phyloP scores from a whole-genome alignment of 2,113 vertebrate species.

The Phyllostomus hastatus region DNA sequence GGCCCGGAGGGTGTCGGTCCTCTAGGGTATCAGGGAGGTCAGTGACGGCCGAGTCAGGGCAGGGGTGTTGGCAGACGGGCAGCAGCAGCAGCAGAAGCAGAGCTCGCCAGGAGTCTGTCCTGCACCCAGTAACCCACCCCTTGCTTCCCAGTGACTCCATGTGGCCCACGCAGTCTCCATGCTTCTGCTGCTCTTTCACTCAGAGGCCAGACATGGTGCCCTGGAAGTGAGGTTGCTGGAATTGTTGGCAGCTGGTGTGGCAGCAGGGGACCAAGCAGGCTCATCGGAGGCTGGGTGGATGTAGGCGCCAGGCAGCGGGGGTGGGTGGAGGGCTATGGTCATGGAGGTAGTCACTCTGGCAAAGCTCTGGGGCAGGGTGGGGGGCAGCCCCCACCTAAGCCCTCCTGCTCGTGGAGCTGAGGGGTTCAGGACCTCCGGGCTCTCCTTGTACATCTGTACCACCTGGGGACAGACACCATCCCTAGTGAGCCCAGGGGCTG shows the following conservation, averaged over 20 bases:
- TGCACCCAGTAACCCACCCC: background rate
- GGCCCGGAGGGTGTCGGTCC: background rate
- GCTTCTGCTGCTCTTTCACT: background rate
- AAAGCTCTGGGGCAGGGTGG: slow-evolving; percentile 81
- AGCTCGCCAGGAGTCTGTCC: background rate
- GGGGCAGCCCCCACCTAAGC: slow-evolving; percentile 70
- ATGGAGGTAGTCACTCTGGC: slow-evolving; percentile 94
- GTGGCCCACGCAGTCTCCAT: background rate
- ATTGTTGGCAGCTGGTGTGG: background rate
- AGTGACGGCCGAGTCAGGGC: background rate
- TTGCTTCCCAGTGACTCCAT: background rate
- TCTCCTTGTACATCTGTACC: slow-evolving; percentile 87
- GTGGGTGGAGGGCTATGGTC: slow-evolving; percentile 93
- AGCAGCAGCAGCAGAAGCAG: background rate
- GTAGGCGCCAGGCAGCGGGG: slow-evolving; percentile 89
- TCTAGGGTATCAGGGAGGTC: background rate
- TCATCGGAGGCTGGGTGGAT: slow-evolving; percentile 87
- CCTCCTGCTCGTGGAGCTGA: slow-evolving; percentile 64
- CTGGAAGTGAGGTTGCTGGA: background rate
- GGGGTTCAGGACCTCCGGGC: slow-evolving; percentile 61
- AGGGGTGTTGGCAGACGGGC: background rate
- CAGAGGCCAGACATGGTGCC: background rate
- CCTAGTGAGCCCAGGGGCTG: background rate
- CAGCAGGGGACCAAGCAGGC: slow-evolving; percentile 52
- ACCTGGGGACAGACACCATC: slow-evolving; percentile 77